Conservation (phyloP, 92 coral and sea anemone genomes). For the Porites evermanni region DNA sequence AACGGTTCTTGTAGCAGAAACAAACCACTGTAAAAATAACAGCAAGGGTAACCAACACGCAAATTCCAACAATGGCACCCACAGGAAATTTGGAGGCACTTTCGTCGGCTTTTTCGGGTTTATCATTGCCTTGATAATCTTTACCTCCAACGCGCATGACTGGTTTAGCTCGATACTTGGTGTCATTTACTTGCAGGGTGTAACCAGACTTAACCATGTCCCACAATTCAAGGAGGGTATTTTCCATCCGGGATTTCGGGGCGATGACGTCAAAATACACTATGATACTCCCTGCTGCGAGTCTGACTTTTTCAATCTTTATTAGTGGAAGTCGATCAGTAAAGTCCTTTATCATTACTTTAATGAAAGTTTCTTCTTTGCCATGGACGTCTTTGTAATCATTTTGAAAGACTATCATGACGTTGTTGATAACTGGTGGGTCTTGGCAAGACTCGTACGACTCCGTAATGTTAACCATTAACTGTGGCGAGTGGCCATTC, state of each 20-base stretch:
- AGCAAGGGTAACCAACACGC: slow-evolving; percentile 44
- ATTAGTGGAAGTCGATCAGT: slow-evolving; percentile 9
- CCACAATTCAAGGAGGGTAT: slow-evolving; percentile 62
- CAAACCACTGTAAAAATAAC: slow-evolving; percentile 26
- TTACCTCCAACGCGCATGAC: slow-evolving; percentile 59
- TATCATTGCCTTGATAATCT: slow-evolving; percentile 56
- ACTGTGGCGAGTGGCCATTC: slow-evolving; percentile 74
- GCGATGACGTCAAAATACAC: slow-evolving; percentile 65
- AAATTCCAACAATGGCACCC: slow-evolving; percentile 44
- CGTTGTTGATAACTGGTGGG: slow-evolving; percentile 57
- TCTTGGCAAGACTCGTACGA: slow-evolving; percentile 64
- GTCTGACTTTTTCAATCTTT: slow-evolving; percentile 44
- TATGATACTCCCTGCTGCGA: slow-evolving; percentile 70
- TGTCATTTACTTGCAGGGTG: slow-evolving; percentile 32
- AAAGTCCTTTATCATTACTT: slow-evolving; percentile 35
- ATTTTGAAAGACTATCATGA: slow-evolving; percentile 53
- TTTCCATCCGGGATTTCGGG: slow-evolving; percentile 54
- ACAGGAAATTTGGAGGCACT: slow-evolving; percentile 55
- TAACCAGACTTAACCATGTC: slow-evolving; percentile 61
- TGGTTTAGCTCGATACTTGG: slow-evolving; percentile 46
- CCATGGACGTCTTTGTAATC: slow-evolving; percentile 60
- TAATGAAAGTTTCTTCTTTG: slow-evolving; percentile 44
- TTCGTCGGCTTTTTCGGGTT: slow-evolving; percentile 6
- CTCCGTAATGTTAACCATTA: slow-evolving; percentile 50
- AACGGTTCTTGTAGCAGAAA: slow-evolving; percentile 49